These are phyloP conservation scores for Nomada goodeniana DNA, from an alignment of 2,888 invertebrate genomes.

Conservation along the genomic window DNA sequence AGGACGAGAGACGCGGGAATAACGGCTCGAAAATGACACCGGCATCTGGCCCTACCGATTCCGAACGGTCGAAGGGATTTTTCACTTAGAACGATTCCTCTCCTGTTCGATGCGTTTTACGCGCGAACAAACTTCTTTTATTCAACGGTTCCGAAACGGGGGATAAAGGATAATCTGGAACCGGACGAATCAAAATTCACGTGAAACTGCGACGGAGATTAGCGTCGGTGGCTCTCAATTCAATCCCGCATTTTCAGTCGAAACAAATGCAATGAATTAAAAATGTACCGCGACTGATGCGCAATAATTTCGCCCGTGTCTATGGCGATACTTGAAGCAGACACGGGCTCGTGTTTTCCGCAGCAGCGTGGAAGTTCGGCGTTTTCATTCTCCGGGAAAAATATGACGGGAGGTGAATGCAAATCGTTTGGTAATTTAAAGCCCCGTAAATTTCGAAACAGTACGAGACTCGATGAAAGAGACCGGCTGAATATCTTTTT, in stretches of 20 bases:
- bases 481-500: background rate
- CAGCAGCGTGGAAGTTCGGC: background rate
- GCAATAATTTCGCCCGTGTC: background rate
- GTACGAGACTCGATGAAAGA: background rate
- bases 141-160: constrained; percentile 9
- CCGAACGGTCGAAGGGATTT: constrained; percentile 56
- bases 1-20: constrained; percentile 47
- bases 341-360: background rate
- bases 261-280: background rate
- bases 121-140: constrained; percentile 51
- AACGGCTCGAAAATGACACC: constrained; percentile 45
- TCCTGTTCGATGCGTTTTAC: constrained; percentile 64
- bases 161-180: no score
- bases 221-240: background rate
- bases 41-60: constrained; percentile 62
- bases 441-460: constrained; percentile 3
- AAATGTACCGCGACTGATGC: background rate
- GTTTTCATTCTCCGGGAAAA: constrained; percentile 22
- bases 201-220: background rate
- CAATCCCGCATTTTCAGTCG: background rate
- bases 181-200: background rate
- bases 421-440: background rate
- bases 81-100: constrained; percentile 70
- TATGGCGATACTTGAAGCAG: background rate
- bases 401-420: constrained; percentile 18